Evolutionary conservation across 2,888 invertebrate genomes (phyloP), one percentile per base, ranked within the genome.

Genomic region (Dryobotodes eremita): DNA sequence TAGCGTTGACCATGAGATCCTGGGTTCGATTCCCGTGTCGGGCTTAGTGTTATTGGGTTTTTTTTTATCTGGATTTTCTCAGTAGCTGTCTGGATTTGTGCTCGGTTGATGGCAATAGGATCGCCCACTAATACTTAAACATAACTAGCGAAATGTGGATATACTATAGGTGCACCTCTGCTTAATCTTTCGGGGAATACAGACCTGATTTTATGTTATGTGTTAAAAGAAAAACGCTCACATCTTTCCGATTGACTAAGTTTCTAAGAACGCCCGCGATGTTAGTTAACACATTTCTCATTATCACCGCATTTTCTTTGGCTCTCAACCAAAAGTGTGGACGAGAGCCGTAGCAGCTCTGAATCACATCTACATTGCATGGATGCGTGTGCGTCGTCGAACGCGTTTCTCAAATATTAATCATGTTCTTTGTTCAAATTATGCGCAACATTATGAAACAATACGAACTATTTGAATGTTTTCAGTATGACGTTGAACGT

Each of bases 351-450:
- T 65, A 50, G 65, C 73, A 20, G 13, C 57, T 69, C 75, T 88
- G 89, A 88, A 66, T 89, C 88, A 88, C 70, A 42, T 71, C 26
- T 68, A 0, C 59, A 61, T 73, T 69, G 48, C 70, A 69, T 76
- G 73, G 70, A 78, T 79, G 77, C 88, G 81, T 48, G 50, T 75
- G 76, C 46, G 80, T 71, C 70, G 75, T 20, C 72, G 59, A 79
- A 64, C 36, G 50, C 46, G 71, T 72, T 62, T 62, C 36, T 50
- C 62, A 75, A 61, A n/a, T 36, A 61, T 83, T 87, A 81, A 85
- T 89, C 79, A 82, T 64, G 68, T 62, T 81, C 80, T 79, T 85
- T 84, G 80, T 86, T 72, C 64, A 80, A 80, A 76, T 74, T 71
- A 72, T 81, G 55, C 62, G 75, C 77, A 81, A 80, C 42, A 6